Conservation (phyloP, 1,140 invertebrate species). For the Leptinotarsa defecta region DNA sequence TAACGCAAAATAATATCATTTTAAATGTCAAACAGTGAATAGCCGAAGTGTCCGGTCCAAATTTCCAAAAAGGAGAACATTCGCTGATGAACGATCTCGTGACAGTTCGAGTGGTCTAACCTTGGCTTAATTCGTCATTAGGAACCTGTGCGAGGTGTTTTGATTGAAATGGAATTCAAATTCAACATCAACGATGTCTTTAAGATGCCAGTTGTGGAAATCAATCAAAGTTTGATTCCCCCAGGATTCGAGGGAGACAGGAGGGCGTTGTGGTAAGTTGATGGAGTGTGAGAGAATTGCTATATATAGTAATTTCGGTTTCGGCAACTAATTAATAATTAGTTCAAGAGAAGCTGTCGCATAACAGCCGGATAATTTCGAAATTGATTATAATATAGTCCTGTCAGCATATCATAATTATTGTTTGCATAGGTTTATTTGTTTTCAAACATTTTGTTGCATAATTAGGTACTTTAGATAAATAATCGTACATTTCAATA, state of each 20-base stretch:
- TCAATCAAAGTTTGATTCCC: slow-evolving; percentile 63
- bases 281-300: not conserved
- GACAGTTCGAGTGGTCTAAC: not conserved
- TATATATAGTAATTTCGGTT: slow-evolving; percentile 7
- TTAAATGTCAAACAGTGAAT: slow-evolving; percentile 20
- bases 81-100: not conserved
- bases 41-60: not conserved
- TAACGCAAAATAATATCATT: slow-evolving; percentile 11
- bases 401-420: too few species aligned
- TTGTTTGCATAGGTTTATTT: too few species aligned
- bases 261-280: slow-evolving; percentile 60
- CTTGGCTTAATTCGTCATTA: not conserved
- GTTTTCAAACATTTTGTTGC: too few species aligned
- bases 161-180: slow-evolving; percentile 63
- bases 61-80: not conserved
- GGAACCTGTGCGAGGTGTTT: not conserved
- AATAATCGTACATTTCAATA: too few species aligned
- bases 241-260: slow-evolving; percentile 66
- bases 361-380: too few species aligned
- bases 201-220: slow-evolving; percentile 63
- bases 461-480: too few species aligned
- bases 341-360: too few species aligned
- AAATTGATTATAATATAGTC: too few species aligned
- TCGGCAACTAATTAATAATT: not conserved
- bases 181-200: slow-evolving; percentile 66